Base-by-base conservation (phyloP, 37 sponge, comb jelly and placozoan species). In the Spongilla lacustris region DNA sequence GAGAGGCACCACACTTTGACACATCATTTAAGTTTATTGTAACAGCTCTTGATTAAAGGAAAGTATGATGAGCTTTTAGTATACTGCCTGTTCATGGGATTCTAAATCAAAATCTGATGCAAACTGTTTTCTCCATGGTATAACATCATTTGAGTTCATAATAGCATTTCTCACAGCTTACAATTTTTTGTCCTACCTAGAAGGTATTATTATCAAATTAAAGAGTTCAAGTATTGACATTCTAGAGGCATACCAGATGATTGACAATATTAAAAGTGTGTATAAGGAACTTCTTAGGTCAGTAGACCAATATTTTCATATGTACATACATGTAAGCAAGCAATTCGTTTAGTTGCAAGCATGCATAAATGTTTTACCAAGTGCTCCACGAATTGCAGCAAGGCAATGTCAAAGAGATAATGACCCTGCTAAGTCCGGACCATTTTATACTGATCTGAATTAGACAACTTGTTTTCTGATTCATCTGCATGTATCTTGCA, bases 331-430 rank as follows among this genome's bases (percentile, higher is more conserved):
- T 58, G 19, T 6, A 3, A 73, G 9, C 91, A 90, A 23, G 25
- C 35, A 67, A 50, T 76, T 22, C 23, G 38, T 11, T 50, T 84
- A 74, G 85, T 76, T 76, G 82, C 48, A 29, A 80, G 80, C 66
- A 81, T 81, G 12, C 35, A n/a, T n/a, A n/a, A n/a, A 77, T 58
- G 58, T 58, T 58, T 58, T 58, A 58, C 58, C 58, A 23, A 73
- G 71, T 32, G 85, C 48, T 58, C 86, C 91, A 74, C 72, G 91
- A 22, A 85, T 90, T 29, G 69, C 79, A 29, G 13, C 68, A 36
- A 77, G 86, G 35, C 91, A 90, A 67, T 72, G 68, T 31, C 76
- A 90, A 30, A 82, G 91, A 22, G 27, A 37, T 68, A 90, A 90
- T 48, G 66, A 81, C 26, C 58, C 48, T 74, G 80, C 77, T 21